A percentile compares a stretch with the other conserved stretches of the same genome.
phyloP scores from a whole-genome alignment of 2,797 vertebrate species.

The Leuciscus waleckii region DNA sequence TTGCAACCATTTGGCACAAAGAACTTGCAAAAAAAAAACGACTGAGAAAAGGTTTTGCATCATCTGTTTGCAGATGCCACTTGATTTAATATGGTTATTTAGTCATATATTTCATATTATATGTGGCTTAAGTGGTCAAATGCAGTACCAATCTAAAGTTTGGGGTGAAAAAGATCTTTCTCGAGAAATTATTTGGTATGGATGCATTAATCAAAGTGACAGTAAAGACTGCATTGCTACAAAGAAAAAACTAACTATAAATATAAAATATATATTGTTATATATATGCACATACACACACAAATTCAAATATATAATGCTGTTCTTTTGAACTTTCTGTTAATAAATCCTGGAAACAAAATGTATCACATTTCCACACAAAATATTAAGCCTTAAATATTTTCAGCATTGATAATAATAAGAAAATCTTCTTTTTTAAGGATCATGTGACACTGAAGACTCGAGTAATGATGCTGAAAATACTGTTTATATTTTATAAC shows the following conservation, averaged over 20 bases:
- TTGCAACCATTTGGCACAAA: neutral
- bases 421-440: neutral
- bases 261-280: too few relatives aligned
- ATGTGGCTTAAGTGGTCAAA: neutral
- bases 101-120: neutral
- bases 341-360: too few relatives aligned
- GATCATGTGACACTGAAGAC: neutral
- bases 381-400: neutral
- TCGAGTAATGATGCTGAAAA: neutral
- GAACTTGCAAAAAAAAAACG: neutral
- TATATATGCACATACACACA: too few relatives aligned
- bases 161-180: neutral
- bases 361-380: neutral
- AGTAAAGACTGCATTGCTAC: too few relatives aligned
- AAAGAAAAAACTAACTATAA: neutral
- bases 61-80: neutral
- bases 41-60: neutral
- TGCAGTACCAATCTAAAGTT: neutral
- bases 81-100: slow-evolving; percentile 10
- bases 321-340: too few relatives aligned
- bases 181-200: neutral
- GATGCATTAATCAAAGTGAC: neutral
- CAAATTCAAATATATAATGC: too few relatives aligned
- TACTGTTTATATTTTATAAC: neutral
- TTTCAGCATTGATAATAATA: neutral